These are phyloP conservation scores for Stomatorhinus ivindoensis DNA, from an alignment of 2,113 vertebrate genomes.

Conservation along the genomic window DNA sequence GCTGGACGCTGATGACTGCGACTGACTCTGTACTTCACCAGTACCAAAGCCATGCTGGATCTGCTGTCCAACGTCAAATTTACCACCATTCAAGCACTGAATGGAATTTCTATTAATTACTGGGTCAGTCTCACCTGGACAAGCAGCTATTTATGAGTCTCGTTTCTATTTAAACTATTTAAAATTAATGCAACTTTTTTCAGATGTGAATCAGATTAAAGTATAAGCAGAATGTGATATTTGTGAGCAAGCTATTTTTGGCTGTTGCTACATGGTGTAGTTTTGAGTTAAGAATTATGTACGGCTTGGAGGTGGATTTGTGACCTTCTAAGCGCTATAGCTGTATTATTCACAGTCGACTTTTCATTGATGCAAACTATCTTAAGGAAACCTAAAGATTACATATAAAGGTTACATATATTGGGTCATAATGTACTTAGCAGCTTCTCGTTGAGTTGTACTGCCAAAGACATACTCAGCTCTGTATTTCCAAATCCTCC, in stretches of 20 bases:
- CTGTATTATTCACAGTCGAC: not conserved
- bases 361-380: not conserved
- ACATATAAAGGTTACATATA: not conserved
- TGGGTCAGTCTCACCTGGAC: not conserved
- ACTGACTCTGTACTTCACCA: not conserved
- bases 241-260: not conserved
- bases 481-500: not conserved
- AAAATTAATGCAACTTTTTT: no score
- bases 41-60: not conserved
- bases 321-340: not conserved
- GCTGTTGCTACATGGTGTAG: not conserved
- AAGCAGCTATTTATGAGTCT: not conserved
- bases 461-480: not conserved
- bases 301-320: not conserved
- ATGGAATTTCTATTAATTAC: not conserved
- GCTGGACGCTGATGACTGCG: not conserved
- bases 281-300: not conserved
- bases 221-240: not conserved
- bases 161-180: not conserved
- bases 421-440: not conserved
- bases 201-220: no score
- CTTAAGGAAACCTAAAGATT: not conserved
- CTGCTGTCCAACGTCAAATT: not conserved
- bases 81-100: not conserved
- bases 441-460: not conserved